These are phyloP conservation scores for Hypotaenidia philippensis DNA, from an alignment of 2,797 vertebrate genomes.

Conservation along the genomic window DNA sequence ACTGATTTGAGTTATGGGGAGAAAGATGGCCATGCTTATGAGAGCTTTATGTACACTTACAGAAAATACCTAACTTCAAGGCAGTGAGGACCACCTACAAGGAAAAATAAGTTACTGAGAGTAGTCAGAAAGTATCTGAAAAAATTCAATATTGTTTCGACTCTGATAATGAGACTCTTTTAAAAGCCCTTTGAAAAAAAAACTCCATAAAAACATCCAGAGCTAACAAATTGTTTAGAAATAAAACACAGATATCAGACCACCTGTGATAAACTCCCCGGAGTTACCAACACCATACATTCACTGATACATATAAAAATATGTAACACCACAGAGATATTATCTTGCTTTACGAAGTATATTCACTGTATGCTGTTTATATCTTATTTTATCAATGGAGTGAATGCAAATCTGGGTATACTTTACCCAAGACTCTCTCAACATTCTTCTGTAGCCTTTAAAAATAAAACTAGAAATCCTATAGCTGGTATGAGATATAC, in stretches of 20 bases:
- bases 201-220: fast-evolving
- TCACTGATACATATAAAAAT: fast-evolving
- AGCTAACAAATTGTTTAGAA: neutral
- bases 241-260: neutral
- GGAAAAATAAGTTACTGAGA: neutral
- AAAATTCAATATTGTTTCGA: neutral
- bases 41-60: neutral
- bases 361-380: neutral
- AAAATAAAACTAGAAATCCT: neutral
- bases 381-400: neutral
- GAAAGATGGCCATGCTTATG: neutral
- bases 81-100: neutral
- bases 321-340: fast-evolving
- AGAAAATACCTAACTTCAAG: neutral
- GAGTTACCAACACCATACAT: neutral
- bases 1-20: neutral
- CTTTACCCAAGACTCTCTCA: neutral
- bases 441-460: neutral
- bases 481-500: neutral
- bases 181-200: neutral
- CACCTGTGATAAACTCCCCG: neutral
- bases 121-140: neutral
- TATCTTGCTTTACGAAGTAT: neutral
- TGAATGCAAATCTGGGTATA: neutral
- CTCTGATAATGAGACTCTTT: neutral